Conservation (phyloP, 2,797 vertebrate species). For the Clarias platycephalus region DNA sequence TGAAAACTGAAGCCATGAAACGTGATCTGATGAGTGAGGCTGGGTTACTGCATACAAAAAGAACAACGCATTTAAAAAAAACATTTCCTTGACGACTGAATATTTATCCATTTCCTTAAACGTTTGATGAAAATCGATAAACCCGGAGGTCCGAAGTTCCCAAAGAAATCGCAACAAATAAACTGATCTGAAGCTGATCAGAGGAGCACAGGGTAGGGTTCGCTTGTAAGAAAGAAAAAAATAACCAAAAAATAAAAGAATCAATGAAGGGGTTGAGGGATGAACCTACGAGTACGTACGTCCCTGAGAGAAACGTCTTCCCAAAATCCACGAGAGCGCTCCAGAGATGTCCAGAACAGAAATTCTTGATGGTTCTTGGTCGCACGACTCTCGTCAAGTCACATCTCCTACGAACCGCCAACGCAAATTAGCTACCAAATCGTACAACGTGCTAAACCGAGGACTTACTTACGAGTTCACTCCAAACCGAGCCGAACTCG, state of each 20-base stretch:
- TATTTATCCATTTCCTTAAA: background rate
- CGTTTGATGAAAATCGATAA: background rate
- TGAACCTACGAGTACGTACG: background rate
- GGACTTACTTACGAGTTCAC: too few relatives aligned
- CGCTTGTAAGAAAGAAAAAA: background rate
- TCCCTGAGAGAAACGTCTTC: too few relatives aligned
- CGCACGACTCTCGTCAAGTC: too few relatives aligned
- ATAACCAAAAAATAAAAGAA: background rate
- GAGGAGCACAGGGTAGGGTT: background rate
- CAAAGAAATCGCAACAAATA: background rate
- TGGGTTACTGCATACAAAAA: background rate
- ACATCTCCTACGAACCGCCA: too few relatives aligned
- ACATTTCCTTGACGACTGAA: background rate
- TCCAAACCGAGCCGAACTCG: too few relatives aligned
- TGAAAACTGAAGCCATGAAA: background rate
- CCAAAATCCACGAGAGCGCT: too few relatives aligned
- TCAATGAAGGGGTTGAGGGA: background rate
- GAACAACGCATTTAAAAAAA: background rate
- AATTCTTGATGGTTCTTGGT: too few relatives aligned
- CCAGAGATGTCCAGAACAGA: too few relatives aligned
- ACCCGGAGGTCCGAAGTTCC: background rate
- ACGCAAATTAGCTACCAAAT: too few relatives aligned
- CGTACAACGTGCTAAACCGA: too few relatives aligned
- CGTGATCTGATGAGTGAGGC: background rate
- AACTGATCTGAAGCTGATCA: background rate